Evolutionary conservation across 2,797 vertebrate species (phyloP).

Genomic region (Scarus forsteni): DNA sequence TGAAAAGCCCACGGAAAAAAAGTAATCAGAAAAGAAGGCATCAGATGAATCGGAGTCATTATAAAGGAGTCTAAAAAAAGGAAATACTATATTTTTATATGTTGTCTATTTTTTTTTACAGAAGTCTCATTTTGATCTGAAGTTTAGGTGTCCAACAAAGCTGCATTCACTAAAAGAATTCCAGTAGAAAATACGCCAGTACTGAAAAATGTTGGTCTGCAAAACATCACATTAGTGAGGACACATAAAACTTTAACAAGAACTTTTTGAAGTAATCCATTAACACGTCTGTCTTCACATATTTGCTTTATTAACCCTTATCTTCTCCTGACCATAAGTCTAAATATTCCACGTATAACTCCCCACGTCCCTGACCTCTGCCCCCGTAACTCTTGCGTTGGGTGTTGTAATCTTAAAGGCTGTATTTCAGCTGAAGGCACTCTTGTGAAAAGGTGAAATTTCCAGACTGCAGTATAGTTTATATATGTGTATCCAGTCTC

Average conservation of each 20-base stretch:
- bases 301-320: constrained; percentile 25
- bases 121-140: too few relatives aligned
- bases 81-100: too few relatives aligned
- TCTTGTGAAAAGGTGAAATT: not conserved
- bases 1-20: too few relatives aligned
- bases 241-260: constrained; percentile 1
- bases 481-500: not conserved
- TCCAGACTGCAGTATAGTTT: not conserved
- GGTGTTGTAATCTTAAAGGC: not conserved
- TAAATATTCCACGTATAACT: constrained; percentile 1
- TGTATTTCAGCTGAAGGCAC: constrained; percentile 3
- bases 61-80: too few relatives aligned
- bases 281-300: constrained; percentile 9
- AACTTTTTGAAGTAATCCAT: constrained; percentile 14
- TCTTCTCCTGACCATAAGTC: constrained; percentile 20
- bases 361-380: not conserved
- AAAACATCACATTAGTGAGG: constrained; percentile 6
- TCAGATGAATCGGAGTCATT: too few relatives aligned
- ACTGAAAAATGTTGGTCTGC: not conserved
- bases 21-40: too few relatives aligned
- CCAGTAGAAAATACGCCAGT: not conserved
- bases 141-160: not conserved
- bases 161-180: not conserved
- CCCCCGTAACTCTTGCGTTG: not conserved
- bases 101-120: too few relatives aligned